phyloP scores from a whole-genome alignment of 2,797 vertebrate genomes.

The Eulemur rubriventer region DNA sequence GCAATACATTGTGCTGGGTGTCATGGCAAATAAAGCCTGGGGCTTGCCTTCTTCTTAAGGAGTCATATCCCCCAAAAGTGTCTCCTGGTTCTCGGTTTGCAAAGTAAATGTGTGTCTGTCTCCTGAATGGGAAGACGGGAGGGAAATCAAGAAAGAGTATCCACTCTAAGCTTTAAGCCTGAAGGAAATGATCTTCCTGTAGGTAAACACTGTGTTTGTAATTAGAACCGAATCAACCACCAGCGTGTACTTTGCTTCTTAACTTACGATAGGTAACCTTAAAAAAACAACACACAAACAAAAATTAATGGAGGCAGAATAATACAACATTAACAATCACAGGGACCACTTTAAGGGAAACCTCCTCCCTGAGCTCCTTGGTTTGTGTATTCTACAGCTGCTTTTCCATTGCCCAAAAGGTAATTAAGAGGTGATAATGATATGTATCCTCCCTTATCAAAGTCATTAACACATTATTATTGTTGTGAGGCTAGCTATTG shows the following conservation, averaged over 20 bases:
- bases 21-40: neutral
- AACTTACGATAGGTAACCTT: neutral
- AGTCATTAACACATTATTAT: conserved; percentile 65
- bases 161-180: neutral
- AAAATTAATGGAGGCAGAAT: neutral
- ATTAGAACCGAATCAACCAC: neutral
- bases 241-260: conserved; percentile 19
- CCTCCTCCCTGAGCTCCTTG: neutral
- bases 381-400: conserved; percentile 41
- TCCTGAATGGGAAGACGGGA: neutral
- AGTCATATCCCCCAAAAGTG: neutral
- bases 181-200: neutral
- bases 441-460: conserved; percentile 47
- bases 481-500: conserved; percentile 26
- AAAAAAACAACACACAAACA: neutral
- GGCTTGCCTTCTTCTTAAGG: neutral
- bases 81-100: neutral
- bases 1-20: neutral
- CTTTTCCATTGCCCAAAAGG: conserved; percentile 65
- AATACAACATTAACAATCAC: conserved; percentile 35
- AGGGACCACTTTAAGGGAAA: conserved; percentile 10
- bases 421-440: conserved; percentile 76
- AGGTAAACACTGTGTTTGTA: neutral
- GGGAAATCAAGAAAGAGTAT: neutral
- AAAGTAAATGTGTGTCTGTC: neutral